phyloP scores from a whole-genome alignment of 2,113 vertebrate species.

The Apodemus sylvaticus region DNA sequence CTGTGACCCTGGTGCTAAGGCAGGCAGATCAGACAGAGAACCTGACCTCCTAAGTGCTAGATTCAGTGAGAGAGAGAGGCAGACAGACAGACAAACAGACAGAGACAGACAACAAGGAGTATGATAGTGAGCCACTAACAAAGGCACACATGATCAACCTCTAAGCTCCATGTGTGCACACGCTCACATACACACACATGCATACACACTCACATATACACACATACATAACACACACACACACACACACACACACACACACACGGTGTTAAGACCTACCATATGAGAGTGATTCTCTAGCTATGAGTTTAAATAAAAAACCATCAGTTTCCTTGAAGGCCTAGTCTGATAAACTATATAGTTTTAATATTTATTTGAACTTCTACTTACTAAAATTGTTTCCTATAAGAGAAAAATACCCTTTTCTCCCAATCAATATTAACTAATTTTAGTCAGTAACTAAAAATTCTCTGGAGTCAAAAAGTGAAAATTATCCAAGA shows the following conservation, averaged over 20 bases:
- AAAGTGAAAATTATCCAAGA: constrained; percentile 4
- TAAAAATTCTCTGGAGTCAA: not conserved
- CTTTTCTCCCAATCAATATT: not conserved
- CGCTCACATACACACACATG: too few relatives aligned
- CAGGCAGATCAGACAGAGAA: too few relatives aligned
- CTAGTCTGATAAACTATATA: not conserved
- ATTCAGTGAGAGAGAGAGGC: not conserved
- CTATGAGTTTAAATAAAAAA: not conserved
- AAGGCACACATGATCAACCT: not conserved
- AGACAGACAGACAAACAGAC: too few relatives aligned
- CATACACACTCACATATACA: too few relatives aligned
- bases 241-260: not conserved
- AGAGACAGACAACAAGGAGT: too few relatives aligned
- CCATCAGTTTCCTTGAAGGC: not conserved
- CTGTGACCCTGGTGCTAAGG: not conserved
- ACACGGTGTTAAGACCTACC: not conserved
- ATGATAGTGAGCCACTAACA: not conserved
- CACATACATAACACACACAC: too few relatives aligned
- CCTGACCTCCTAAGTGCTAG: too few relatives aligned
- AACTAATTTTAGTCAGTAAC: not conserved
- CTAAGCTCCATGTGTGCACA: not conserved
- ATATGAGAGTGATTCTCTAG: not conserved
- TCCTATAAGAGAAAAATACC: not conserved
- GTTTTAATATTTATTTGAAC: not conserved
- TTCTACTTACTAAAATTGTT: constrained; percentile 14